phyloP scores from a whole-genome alignment of 1,140 invertebrate species.

The Achatina immaculata region DNA sequence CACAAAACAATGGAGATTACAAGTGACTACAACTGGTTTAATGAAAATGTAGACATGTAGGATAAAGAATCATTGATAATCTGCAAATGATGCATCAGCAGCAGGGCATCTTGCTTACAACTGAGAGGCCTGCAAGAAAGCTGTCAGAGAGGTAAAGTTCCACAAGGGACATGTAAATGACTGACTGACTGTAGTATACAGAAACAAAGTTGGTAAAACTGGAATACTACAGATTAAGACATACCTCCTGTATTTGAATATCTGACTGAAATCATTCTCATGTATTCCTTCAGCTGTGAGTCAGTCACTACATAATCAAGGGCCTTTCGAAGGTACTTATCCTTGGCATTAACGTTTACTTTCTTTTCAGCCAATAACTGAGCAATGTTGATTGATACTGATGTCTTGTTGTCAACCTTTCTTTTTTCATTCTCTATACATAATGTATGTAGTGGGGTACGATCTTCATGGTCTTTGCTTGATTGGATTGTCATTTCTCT shows the following conservation, averaged over 20 bases:
- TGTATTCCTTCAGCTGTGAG: conserved; percentile 23
- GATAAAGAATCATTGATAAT: too few relatives aligned
- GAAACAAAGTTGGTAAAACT: too few relatives aligned
- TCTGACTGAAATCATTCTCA: conserved; percentile 33
- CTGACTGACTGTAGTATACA: too few relatives aligned
- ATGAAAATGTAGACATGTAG: too few relatives aligned
- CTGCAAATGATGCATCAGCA: too few relatives aligned
- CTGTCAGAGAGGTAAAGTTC: too few relatives aligned
- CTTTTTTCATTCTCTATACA: conserved; percentile 28
- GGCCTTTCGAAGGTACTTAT: conserved; percentile 37
- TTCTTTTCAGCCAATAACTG: conserved; percentile 27
- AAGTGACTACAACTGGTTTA: too few relatives aligned
- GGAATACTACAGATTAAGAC: not conserved
- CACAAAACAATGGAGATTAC: too few relatives aligned
- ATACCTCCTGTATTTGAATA: not conserved
- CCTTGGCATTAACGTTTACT: conserved; percentile 26
- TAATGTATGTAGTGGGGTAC: conserved; percentile 23
- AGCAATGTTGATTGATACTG: conserved; percentile 16
- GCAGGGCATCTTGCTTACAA: too few relatives aligned
- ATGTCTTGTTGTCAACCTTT: conserved; percentile 10
- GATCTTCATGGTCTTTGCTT: conserved; percentile 15
- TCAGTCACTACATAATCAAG: conserved; percentile 41
- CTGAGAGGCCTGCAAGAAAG: too few relatives aligned
- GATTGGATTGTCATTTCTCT: not conserved
- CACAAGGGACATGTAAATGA: too few relatives aligned